A percentile compares a stretch with the other conserved stretches of the same genome.
phyloP scores from a whole-genome alignment of 2,113 vertebrate genomes.

The Nansenia antarctica region DNA sequence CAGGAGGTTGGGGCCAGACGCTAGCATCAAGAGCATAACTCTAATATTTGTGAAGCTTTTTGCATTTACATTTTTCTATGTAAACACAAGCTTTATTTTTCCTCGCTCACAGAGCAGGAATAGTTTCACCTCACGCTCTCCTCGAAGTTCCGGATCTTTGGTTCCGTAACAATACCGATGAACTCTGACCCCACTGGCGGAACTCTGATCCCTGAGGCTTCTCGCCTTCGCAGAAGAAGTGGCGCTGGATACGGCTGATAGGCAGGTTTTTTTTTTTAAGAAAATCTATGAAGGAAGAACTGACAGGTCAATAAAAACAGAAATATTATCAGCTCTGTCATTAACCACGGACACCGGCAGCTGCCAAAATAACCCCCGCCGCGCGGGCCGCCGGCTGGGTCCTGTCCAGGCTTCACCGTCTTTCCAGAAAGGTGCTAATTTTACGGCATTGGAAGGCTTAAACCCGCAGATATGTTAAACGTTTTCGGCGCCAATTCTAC shows the following conservation, averaged over 20 bases:
- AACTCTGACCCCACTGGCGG: no score
- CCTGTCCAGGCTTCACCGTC: constrained; percentile 55
- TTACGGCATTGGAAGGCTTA: constrained; percentile 65
- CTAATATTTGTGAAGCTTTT: not conserved
- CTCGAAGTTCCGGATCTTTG: no score
- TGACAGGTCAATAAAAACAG: constrained; percentile 79
- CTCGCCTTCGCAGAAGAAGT: no score
- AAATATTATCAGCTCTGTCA: constrained; percentile 70
- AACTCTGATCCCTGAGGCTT: no score
- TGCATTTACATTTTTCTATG: not conserved
- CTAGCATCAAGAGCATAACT: not conserved
- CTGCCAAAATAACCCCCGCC: constrained; percentile 72
- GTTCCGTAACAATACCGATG: no score
- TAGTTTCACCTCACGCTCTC: constrained; percentile 16
- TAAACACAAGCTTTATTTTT: not conserved
- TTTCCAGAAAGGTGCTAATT: constrained; percentile 77
- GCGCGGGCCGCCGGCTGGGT: constrained; percentile 49
- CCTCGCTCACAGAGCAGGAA: not conserved
- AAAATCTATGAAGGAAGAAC: constrained; percentile 68
- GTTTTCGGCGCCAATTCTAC: constrained; percentile 52
- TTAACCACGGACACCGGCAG: constrained; percentile 59
- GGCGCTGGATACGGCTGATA: constrained; percentile 75
- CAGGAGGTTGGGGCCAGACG: not conserved
- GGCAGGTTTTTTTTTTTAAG: constrained; percentile 71
- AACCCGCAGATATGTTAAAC: constrained; percentile 62